These are phyloP conservation scores for Xiphophorus hellerii DNA, from an alignment of 2,113 vertebrate genomes.

Conservation along the genomic window DNA sequence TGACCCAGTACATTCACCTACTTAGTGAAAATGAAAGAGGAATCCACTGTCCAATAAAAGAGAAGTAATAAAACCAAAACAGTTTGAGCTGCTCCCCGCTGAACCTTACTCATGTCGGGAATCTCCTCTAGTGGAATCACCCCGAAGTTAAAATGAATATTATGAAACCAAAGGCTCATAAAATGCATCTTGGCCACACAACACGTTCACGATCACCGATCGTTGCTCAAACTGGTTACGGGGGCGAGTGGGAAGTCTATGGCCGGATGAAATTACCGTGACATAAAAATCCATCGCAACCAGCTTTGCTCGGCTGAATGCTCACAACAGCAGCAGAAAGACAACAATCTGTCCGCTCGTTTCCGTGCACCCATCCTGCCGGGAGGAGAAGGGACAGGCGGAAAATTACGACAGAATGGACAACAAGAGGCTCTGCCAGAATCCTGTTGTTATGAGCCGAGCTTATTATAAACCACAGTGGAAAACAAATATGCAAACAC, in stretches of 20 bases:
- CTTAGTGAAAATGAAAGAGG: slow-evolving; percentile 35
- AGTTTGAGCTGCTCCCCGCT: slow-evolving; percentile 10
- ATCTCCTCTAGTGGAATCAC: slow-evolving; percentile 29
- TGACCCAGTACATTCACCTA: slow-evolving; percentile 52
- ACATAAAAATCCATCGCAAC: slow-evolving; percentile 65
- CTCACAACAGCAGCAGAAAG: slow-evolving; percentile 50
- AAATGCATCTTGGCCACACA: slow-evolving; percentile 32
- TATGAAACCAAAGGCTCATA: slow-evolving; percentile 42
- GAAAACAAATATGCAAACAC: slow-evolving; percentile 65
- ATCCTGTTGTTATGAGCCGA: slow-evolving; percentile 53
- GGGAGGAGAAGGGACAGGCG: slow-evolving; percentile 32
- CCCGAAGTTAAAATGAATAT: slow-evolving; percentile 46
- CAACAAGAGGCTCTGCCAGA: slow-evolving; percentile 62
- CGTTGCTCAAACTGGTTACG: slow-evolving; percentile 11
- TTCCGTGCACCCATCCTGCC: slow-evolving; percentile 51
- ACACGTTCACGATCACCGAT: slow-evolving; percentile 42
- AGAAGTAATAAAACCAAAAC: slow-evolving; percentile 47
- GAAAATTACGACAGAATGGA: slow-evolving; percentile 68
- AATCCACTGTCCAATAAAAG: slow-evolving; percentile 39
- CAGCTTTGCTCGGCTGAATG: slow-evolving; percentile 24
- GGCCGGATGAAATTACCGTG: slow-evolving; percentile 54
- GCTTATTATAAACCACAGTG: slow-evolving; percentile 68
- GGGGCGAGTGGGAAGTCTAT: slow-evolving; percentile 18
- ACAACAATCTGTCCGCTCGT: slow-evolving; percentile 74
- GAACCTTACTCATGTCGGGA: slow-evolving; percentile 24